These are phyloP conservation scores for Aquatica leii DNA, from an alignment of 2,888 invertebrate species.

Conservation along the genomic window DNA sequence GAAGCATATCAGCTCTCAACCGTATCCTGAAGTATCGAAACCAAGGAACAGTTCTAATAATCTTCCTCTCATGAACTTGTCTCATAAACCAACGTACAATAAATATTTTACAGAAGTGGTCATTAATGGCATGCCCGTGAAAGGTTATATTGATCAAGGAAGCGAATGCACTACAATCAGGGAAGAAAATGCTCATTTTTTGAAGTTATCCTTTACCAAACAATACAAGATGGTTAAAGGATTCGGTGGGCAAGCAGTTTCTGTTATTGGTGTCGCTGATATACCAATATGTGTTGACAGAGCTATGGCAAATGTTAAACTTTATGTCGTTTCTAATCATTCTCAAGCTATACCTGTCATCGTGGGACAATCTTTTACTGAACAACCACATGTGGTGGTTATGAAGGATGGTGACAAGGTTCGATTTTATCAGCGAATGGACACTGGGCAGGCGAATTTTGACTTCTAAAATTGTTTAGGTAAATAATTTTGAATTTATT, in stretches of 20 bases:
- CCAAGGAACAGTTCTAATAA: not conserved
- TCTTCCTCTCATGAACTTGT: not conserved
- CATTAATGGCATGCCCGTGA: constrained; percentile 33
- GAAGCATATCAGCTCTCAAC: not conserved
- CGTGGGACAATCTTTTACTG: constrained; percentile 34
- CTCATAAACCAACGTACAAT: constrained; percentile 11
- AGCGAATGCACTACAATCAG: constrained; percentile 40
- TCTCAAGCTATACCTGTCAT: constrained; percentile 42
- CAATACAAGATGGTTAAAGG: constrained; percentile 38
- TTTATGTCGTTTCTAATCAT: constrained; percentile 42
- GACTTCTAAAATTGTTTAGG: constrained; percentile 30
- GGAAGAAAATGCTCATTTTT: constrained; percentile 35
- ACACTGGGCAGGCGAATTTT: constrained; percentile 28
- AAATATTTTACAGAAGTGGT: constrained; percentile 35
- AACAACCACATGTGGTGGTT: constrained; percentile 22
- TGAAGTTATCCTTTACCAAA: constrained; percentile 36
- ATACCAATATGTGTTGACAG: constrained; percentile 37
- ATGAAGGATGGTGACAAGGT: constrained; percentile 21
- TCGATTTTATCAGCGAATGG: constrained; percentile 26
- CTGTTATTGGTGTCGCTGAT: constrained; percentile 37
- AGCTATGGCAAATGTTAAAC: constrained; percentile 33
- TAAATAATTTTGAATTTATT: constrained; percentile 20
- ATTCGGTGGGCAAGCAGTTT: constrained; percentile 32
- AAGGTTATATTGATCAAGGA: constrained; percentile 37
- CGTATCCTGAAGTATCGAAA: not conserved